Percentiles rank a stretch among this genome's conserved stretches.
These are phyloP conservation scores for Chesias legatella DNA, from an alignment of 2,888 invertebrate genomes.

Conservation along the genomic window DNA sequence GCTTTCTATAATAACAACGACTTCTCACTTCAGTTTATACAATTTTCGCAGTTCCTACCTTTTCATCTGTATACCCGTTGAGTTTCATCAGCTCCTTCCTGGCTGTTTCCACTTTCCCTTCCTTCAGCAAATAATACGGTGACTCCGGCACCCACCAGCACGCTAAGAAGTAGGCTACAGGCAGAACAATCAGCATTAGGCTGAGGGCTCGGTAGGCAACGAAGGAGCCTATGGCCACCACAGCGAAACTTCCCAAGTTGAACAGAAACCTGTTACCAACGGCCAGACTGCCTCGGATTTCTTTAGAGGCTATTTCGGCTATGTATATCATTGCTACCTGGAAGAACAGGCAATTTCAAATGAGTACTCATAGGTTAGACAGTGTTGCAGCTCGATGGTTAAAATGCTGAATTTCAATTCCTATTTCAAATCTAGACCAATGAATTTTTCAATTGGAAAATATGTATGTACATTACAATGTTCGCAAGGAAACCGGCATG, in stretches of 20 bases:
- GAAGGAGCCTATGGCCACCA: constrained; percentile 56
- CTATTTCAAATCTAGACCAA: too few relatives aligned
- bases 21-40: too few relatives aligned
- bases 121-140: constrained; percentile 78
- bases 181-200: constrained; percentile 61
- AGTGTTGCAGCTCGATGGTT: too few relatives aligned
- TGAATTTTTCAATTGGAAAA: too few relatives aligned
- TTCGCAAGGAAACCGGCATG: too few relatives aligned
- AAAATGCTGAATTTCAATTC: too few relatives aligned
- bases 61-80: constrained; percentile 46
- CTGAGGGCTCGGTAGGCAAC: constrained; percentile 54
- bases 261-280: constrained; percentile 50
- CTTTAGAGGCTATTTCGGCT: constrained; percentile 64
- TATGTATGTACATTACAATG: too few relatives aligned
- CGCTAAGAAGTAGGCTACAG: constrained; percentile 60
- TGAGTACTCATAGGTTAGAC: too few relatives aligned
- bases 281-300: constrained; percentile 55
- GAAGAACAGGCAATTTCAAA: too few relatives aligned
- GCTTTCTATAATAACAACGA: too few relatives aligned
- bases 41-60: too few relatives aligned
- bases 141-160: constrained; percentile 80
- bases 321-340: constrained; percentile 63
- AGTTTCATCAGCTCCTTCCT: constrained; percentile 52
- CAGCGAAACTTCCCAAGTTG: constrained; percentile 56
- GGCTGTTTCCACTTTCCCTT: constrained; percentile 60